These are phyloP conservation scores for Augochlorella aurata DNA, from an alignment of 2,888 invertebrate species.

Conservation along the genomic window DNA sequence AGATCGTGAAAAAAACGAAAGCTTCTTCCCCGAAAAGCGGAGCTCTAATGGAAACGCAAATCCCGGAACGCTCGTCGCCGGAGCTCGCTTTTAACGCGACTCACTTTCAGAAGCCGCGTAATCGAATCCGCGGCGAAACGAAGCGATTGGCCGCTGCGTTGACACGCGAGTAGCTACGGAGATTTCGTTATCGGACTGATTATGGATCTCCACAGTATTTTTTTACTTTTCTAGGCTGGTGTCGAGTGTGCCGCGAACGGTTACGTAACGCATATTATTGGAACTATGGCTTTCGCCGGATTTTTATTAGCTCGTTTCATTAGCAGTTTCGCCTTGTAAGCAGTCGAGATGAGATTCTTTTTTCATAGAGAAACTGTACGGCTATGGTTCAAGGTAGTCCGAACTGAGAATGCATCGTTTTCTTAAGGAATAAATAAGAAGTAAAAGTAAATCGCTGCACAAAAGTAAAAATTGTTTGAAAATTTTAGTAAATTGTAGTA, in stretches of 20 bases:
- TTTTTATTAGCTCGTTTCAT: background rate
- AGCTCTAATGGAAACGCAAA: constrained; percentile 6
- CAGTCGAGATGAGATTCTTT: too few relatives aligned
- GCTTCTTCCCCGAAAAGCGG: constrained; percentile 25
- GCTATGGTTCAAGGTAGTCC: too few relatives aligned
- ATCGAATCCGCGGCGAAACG: background rate
- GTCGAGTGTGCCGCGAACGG: background rate
- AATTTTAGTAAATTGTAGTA: too few relatives aligned
- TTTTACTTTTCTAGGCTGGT: background rate
- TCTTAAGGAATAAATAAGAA: too few relatives aligned
- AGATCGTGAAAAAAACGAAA: background rate
- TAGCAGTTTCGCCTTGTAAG: too few relatives aligned
- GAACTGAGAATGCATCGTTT: too few relatives aligned
- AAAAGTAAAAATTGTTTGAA: too few relatives aligned
- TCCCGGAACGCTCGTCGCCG: background rate
- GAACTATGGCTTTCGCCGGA: background rate
- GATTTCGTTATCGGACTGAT: constrained; percentile 8
- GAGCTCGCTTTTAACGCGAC: constrained; percentile 4
- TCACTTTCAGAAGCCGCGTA: background rate
- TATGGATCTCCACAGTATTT: constrained; percentile 10
- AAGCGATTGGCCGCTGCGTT: background rate
- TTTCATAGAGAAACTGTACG: too few relatives aligned
- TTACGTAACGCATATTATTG: background rate
- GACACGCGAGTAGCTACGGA: constrained; percentile 2
- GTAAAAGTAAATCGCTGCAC: too few relatives aligned